phyloP scores from a whole-genome alignment of 2,113 vertebrate genomes.

The Oreochromis aureus region DNA sequence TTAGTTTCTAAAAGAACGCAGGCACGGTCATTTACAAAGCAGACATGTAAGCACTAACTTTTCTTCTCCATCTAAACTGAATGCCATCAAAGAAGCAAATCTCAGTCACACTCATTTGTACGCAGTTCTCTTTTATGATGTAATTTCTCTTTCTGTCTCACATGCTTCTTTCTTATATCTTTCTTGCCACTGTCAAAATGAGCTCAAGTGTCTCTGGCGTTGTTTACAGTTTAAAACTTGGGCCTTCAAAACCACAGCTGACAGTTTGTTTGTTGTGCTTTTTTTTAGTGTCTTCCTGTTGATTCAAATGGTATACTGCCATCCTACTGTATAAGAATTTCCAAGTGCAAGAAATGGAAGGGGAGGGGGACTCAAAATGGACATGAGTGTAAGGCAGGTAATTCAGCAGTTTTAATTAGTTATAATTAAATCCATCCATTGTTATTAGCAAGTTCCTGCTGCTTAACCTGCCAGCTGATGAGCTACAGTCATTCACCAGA shows the following conservation, averaged over 20 bases:
- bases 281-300: not conserved
- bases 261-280: not conserved
- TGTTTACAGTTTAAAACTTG: not conserved
- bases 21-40: not conserved
- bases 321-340: not conserved
- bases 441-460: not conserved
- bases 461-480: not conserved
- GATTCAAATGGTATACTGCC: not conserved
- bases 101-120: not conserved
- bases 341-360: not conserved
- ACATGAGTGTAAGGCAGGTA: not conserved
- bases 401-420: not conserved
- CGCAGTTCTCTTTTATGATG: not conserved
- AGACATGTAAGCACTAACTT: not conserved
- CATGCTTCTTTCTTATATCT: not conserved
- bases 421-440: not conserved
- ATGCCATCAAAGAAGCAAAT: not conserved
- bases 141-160: not conserved
- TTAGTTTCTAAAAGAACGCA: not conserved
- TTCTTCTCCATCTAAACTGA: not conserved
- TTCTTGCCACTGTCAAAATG: not conserved
- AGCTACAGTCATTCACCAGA: not conserved
- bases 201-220: not conserved
- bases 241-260: slow-evolving; percentile 2
- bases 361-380: not conserved